Evolutionary conservation across 2,888 invertebrate species (phyloP), one percentile per base, ranked within the genome.

Genomic region (Zaprionus lineosus): DNA sequence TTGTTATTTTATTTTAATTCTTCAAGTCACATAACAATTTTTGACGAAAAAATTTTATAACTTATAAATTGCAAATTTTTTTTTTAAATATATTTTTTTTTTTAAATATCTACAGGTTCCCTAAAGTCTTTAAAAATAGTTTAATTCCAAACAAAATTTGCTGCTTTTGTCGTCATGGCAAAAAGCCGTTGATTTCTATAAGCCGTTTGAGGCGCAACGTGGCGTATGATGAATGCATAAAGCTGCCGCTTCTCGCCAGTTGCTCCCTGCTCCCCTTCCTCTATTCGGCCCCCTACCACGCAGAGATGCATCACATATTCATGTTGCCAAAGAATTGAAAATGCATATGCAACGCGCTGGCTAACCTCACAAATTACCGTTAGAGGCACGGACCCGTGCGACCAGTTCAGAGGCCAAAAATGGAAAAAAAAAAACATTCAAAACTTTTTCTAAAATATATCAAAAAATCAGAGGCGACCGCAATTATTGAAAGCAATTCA

Each of bases 401-500:
- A 29, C 26, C 39, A 51, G 59, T 28, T 67, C 39, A 53, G 46
- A 58, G 39, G 28, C 14, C 48, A 55, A 57, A 61, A 33, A 18
- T 31, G 39, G 36, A 58, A 68, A 60, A 53, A 41, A n/a, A 26
- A 29, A 29, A 29, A 29, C 9, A 2, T 29, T 7, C 11, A 5
- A 29, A 28, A 28, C 6, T n/a, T 28, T 28, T 8, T 28, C n/a
- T n/a, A 28, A n/a, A n/a, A n/a, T n/a, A 28, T 5, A n/a, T 19
- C 39, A 46, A 5, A 7, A 21, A 21, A 21, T 21, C 7, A 36
- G 39, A 14, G 37, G 44, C 16, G 43, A 57, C 79, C 65, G 41
- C 75, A 75, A 60, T 59, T 75, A 75, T 79, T 79, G 79, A 83
- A 83, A 79, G 70, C 73, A 71, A 72, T 64, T 55, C 67, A 51